These are phyloP conservation scores for Agrenia bidenticulata DNA, from an alignment of 2,888 invertebrate species.

Conservation along the genomic window DNA sequence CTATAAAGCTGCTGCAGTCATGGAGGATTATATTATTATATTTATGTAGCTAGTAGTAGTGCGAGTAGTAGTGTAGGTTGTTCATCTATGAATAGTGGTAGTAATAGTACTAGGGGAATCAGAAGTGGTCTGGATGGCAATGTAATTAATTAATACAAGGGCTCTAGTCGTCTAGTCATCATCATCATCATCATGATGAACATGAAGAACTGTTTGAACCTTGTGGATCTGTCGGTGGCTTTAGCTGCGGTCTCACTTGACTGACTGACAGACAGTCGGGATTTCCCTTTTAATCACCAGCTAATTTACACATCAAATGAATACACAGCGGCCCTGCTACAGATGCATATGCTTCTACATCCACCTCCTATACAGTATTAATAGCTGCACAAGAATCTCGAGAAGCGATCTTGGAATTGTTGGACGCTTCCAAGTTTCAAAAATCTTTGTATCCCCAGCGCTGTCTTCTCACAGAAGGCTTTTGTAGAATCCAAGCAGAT, in stretches of 20 bases:
- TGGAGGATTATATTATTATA: background rate
- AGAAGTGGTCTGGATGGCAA: background rate
- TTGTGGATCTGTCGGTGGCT: conserved; percentile 12
- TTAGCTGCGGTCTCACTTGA: conserved; percentile 6
- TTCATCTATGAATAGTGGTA: background rate
- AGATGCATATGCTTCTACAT: background rate
- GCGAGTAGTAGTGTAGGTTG: background rate
- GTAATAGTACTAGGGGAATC: no score
- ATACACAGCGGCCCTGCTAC: no score
- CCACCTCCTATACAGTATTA: background rate
- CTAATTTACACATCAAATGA: no score
- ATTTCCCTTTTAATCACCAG: conserved; percentile 1
- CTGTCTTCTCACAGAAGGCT: no score
- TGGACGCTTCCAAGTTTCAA: no score
- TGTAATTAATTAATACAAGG: conserved; percentile 7
- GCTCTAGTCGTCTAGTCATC: background rate
- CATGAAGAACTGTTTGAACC: background rate
- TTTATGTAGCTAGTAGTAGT: background rate
- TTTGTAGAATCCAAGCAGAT: no score
- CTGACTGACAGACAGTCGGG: conserved; percentile 3
- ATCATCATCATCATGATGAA: background rate
- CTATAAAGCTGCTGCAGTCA: no score
- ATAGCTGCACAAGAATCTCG: background rate
- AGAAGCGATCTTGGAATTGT: background rate
- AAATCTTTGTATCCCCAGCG: no score